These are phyloP conservation scores for Sericinus montela DNA, from an alignment of 2,888 invertebrate genomes.

Conservation along the genomic window DNA sequence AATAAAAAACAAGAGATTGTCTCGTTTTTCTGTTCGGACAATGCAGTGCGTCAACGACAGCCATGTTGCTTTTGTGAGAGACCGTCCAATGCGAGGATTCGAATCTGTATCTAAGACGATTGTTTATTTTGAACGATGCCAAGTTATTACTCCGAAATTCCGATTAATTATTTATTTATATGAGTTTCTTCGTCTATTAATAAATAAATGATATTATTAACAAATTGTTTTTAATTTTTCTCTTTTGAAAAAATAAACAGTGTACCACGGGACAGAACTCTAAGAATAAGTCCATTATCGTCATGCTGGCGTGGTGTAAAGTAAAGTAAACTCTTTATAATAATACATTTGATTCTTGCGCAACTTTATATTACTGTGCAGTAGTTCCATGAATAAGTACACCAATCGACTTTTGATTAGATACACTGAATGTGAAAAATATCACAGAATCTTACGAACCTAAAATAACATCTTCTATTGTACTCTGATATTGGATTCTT, in stretches of 20 bases:
- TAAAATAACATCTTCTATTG: slow-evolving; percentile 66
- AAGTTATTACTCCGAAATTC: too few species aligned
- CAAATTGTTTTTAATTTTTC: too few species aligned
- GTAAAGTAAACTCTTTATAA: too few species aligned
- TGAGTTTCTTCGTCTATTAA: too few species aligned
- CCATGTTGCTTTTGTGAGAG: slow-evolving; percentile 47
- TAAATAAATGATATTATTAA: too few species aligned
- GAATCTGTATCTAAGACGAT: slow-evolving; percentile 20
- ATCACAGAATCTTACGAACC: slow-evolving; percentile 32
- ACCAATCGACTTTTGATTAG: slow-evolving; percentile 22
- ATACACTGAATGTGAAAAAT: slow-evolving; percentile 22
- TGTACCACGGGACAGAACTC: too few species aligned
- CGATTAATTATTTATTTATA: neutral
- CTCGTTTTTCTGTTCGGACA: slow-evolving; percentile 76
- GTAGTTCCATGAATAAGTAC: slow-evolving; percentile 9
- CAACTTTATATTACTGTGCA: neutral
- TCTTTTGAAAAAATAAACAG: too few species aligned
- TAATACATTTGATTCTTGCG: neutral
- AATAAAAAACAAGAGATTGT: slow-evolving; percentile 66
- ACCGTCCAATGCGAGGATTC: slow-evolving; percentile 29
- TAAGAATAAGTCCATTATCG: too few species aligned
- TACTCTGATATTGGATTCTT: slow-evolving; percentile 58
- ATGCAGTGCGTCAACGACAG: slow-evolving; percentile 70
- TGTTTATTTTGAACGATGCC: slow-evolving; percentile 8
- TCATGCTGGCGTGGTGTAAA: too few species aligned